Evolutionary conservation across 2,797 vertebrate species (phyloP).

Genomic region (Rhodeus uyekii): DNA sequence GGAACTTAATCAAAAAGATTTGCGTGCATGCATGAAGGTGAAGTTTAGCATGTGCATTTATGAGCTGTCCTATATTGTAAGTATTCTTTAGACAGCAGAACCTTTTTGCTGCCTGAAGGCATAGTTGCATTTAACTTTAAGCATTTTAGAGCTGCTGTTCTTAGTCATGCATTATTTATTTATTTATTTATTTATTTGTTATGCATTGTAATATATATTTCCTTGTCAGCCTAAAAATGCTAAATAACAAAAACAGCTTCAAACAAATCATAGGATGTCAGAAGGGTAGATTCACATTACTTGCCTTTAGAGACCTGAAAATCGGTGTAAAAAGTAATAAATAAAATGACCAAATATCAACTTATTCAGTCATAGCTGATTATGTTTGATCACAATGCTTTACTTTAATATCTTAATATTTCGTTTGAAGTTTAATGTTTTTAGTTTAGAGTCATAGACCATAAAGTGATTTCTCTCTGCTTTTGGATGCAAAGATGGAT

Average conservation of each 20-base stretch:
- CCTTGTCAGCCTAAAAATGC: background rate
- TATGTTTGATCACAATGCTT: too few species aligned
- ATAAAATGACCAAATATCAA: background rate
- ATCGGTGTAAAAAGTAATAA: background rate
- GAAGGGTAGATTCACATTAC: background rate
- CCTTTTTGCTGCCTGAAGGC: background rate
- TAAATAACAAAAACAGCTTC: background rate
- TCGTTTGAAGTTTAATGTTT: too few species aligned
- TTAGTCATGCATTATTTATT: background rate
- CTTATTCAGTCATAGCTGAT: background rate
- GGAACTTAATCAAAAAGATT: background rate
- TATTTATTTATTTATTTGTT: background rate
- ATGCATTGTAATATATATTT: background rate
- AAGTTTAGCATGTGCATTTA: background rate
- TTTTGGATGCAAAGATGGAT: background rate
- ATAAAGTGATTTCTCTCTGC: background rate
- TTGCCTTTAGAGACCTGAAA: background rate
- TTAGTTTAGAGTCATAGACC: too few species aligned
- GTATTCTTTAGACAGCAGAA: background rate
- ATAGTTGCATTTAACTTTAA: slow-evolving; percentile 6
- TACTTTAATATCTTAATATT: too few species aligned
- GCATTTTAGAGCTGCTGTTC: background rate
- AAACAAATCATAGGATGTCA: background rate
- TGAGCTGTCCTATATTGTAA: background rate
- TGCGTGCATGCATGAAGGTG: background rate